phyloP scores from a whole-genome alignment of 1,140 invertebrate species.

The Drosophila santomea region DNA sequence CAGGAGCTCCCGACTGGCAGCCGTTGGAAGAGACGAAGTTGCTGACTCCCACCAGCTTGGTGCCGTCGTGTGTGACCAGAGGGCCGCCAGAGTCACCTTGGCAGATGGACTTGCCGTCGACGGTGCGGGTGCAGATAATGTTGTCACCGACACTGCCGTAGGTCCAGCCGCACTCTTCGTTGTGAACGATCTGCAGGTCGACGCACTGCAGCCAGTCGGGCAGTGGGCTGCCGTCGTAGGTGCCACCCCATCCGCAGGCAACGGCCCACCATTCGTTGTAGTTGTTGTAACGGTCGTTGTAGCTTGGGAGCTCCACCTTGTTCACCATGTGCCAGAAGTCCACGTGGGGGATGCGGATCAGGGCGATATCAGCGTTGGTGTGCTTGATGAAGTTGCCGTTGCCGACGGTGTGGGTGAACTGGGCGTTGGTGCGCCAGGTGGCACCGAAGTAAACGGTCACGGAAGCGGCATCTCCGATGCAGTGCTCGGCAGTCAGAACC shows the following conservation, averaged over 20 bases:
- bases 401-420: constrained; percentile 46
- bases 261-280: constrained; percentile 50
- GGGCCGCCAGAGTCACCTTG: constrained; percentile 86
- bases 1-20: constrained; percentile 83
- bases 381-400: constrained; percentile 50
- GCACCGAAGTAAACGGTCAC: constrained; percentile 63
- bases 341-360: constrained; percentile 49
- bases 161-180: constrained; percentile 29
- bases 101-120: constrained; percentile 71
- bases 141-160: constrained; percentile 40
- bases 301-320: constrained; percentile 58
- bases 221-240: constrained; percentile 47
- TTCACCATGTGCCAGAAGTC: constrained; percentile 59
- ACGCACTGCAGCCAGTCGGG: constrained; percentile 55
- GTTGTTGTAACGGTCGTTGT: constrained; percentile 52
- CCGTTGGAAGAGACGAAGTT: constrained; percentile 48
- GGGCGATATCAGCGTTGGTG: constrained; percentile 34
- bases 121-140: constrained; percentile 60
- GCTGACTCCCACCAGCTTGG: constrained; percentile 52
- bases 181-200: constrained; percentile 58
- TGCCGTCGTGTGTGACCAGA: constrained; percentile 69
- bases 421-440: constrained; percentile 54
- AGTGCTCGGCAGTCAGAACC: constrained; percentile 87
- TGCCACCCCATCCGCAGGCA: constrained; percentile 63
- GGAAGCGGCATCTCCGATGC: constrained; percentile 54